A percentile compares a stretch with the other conserved stretches of the same genome.
phyloP scores from a whole-genome alignment of 2,888 invertebrate genomes.

The Spisula solida region DNA sequence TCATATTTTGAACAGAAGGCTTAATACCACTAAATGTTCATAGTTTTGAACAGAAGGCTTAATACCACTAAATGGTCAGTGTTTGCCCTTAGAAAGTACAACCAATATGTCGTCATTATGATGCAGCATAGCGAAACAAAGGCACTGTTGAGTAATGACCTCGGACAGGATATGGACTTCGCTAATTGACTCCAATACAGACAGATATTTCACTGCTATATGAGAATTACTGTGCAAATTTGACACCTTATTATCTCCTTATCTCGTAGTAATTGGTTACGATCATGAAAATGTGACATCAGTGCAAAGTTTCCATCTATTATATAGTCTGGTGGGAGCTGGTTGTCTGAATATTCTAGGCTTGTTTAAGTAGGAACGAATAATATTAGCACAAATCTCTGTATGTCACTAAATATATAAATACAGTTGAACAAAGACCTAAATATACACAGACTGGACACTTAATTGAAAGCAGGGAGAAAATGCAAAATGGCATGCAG shows the following conservation, averaged over 20 bases:
- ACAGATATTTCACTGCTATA: background rate
- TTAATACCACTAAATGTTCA: too few species aligned
- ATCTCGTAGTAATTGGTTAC: background rate
- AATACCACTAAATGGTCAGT: background rate
- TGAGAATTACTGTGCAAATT: background rate
- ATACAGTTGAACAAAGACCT: background rate
- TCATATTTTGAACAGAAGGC: too few species aligned
- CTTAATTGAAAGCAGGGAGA: too few species aligned
- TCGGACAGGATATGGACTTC: background rate
- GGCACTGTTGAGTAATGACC: background rate
- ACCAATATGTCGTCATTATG: background rate
- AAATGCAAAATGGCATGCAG: too few species aligned
- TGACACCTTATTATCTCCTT: constrained; percentile 5
- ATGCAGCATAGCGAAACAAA: background rate
- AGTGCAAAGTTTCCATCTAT: background rate
- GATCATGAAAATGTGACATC: background rate
- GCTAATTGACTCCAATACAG: background rate
- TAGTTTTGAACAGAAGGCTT: too few species aligned
- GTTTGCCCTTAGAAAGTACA: background rate
- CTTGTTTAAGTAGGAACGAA: background rate
- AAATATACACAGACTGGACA: too few species aligned
- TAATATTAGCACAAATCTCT: background rate
- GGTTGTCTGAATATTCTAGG: background rate
- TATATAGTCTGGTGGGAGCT: background rate
- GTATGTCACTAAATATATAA: too few species aligned